Conservation (phyloP, 2,113 vertebrate species). For the Hiodon tergisus region DNA sequence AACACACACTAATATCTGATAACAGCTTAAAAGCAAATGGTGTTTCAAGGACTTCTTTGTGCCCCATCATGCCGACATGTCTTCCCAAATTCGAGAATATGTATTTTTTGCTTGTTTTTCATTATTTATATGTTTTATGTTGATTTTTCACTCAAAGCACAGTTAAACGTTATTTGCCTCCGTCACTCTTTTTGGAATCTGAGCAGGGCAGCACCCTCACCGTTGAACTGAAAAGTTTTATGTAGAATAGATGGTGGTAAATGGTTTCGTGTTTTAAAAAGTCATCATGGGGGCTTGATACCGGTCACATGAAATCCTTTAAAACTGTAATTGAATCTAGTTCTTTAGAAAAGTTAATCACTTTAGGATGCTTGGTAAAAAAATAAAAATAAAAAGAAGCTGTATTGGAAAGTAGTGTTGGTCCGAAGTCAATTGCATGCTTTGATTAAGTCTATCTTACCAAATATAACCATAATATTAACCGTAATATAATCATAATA, state of each 20-base stretch:
- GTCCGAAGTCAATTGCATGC: too few relatives aligned
- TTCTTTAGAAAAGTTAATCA: neutral
- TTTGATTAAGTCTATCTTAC: too few relatives aligned
- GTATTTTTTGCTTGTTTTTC: slow-evolving; percentile 17
- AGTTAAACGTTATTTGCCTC: neutral
- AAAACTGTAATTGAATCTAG: slow-evolving; percentile 31
- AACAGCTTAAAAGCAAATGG: slow-evolving; percentile 34
- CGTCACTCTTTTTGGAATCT: neutral
- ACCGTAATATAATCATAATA: too few relatives aligned
- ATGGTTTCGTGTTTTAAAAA: slow-evolving; percentile 28
- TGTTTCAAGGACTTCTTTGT: slow-evolving; percentile 28
- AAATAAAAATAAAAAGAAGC: neutral
- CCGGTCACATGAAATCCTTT: slow-evolving; percentile 19
- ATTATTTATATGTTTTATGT: slow-evolving; percentile 13
- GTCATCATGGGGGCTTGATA: slow-evolving; percentile 20
- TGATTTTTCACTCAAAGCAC: neutral
- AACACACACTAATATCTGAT: slow-evolving; percentile 32
- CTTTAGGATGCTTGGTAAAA: neutral
- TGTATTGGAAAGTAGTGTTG: neutral
- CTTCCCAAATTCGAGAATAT: slow-evolving; percentile 37
- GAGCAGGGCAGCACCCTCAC: neutral
- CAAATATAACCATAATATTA: too few relatives aligned
- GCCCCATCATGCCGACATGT: slow-evolving; percentile 37
- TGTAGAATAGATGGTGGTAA: neutral
- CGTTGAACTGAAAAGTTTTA: slow-evolving; percentile 17